Base-by-base conservation (phyloP, 2,888 invertebrate species). In the Agrilus biguttatus region DNA sequence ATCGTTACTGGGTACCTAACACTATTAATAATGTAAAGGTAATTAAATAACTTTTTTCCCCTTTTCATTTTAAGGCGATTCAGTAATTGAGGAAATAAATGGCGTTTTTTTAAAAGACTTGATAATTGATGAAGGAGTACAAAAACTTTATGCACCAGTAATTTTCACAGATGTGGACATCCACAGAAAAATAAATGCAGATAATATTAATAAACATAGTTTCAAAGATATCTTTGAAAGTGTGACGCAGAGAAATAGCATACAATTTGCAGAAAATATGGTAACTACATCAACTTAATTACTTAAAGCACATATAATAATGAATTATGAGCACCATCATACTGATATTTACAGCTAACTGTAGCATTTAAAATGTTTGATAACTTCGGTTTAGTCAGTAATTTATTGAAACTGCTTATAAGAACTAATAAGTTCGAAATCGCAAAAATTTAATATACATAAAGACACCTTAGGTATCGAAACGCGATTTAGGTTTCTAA, bases 41-140 rank as follows among this genome's bases (percentile, higher is more conserved):
- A 45, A 12, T 40, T 36, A 33, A 47, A 14, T 49, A 34, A 36
- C 43, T 39, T 19, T 33, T 41, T 23, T 14, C 40, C 37, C 47
- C 14, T 41, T 34, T 13, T 33, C 8, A 55, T 17, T 17, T 50
- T 17, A 45, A 62, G 63, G 53, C 36, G 49, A 57, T 47, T 37
- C 58, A n/a, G 46, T 33, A 33, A 55, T 58, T 14, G 39, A 51
- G 8, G 40, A 41, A 8, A 58, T 65, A 14, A 65, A 65, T 48
- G 48, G 55, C 14, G 50, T 65, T 12, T 35, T 45, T 19, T 46
- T 62, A 7, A 48, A 55, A 32, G 54, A 63, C 46, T 51, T 64
- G 5, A 56, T 64, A 35, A 59, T 58, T 45, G 62, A 65, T 51
- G 45, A 49, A 5, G 56, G 49, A 8, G 42, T 48, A 39, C 59